phyloP scores from a whole-genome alignment of 2,797 vertebrate genomes.

The Lacerta agilis region DNA sequence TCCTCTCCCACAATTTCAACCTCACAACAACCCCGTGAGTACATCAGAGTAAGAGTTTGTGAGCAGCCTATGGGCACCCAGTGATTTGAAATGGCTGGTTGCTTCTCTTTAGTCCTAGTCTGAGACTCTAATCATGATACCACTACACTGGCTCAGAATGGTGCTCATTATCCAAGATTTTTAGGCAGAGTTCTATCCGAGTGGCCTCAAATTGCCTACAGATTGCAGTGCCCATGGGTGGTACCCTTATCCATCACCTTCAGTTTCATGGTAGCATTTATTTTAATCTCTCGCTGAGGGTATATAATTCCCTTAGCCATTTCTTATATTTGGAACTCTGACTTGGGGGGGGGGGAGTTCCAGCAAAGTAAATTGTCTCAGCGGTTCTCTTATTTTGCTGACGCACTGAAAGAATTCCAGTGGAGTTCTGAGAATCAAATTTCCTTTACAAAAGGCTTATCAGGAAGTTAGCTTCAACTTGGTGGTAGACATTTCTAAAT shows the following conservation, averaged over 20 bases:
- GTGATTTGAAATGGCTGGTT: too few species aligned
- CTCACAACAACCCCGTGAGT: too few species aligned
- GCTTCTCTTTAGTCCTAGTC: too few species aligned
- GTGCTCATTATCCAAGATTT: too few species aligned
- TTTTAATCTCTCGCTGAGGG: not conserved
- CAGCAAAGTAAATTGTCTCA: constrained; percentile 11
- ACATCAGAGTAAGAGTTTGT: too few species aligned
- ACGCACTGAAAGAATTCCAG: not conserved
- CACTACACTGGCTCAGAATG: too few species aligned
- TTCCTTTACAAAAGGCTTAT: not conserved
- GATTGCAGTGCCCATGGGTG: not conserved
- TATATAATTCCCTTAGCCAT: constrained; percentile 8
- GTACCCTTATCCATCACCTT: not conserved
- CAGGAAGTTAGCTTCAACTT: not conserved
- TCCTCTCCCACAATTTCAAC: too few species aligned
- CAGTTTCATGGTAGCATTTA: not conserved
- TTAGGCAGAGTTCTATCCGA: not conserved
- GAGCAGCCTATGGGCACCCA: too few species aligned
- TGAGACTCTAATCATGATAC: too few species aligned
- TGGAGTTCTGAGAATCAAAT: not conserved
- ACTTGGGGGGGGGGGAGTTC: too few species aligned
- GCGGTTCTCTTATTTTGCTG: constrained; percentile 12
- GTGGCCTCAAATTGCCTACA: not conserved
- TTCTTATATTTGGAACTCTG: not conserved
- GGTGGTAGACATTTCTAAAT: not conserved